phyloP scores from a whole-genome alignment of 2,888 invertebrate genomes.

The Brenthis hecate region DNA sequence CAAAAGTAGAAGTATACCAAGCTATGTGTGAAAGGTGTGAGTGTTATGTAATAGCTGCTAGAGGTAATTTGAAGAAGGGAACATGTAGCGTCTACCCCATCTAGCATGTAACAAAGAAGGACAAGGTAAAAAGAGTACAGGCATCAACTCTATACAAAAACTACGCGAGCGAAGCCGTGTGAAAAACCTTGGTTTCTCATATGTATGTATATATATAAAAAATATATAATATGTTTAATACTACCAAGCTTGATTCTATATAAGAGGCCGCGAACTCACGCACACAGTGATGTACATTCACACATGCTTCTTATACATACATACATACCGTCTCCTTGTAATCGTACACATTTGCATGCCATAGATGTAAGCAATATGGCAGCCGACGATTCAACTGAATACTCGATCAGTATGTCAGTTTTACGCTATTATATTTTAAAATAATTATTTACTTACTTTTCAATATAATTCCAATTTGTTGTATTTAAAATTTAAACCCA shows the following conservation, averaged over 20 bases:
- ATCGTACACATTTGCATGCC: slow-evolving; percentile 60
- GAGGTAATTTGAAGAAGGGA: too few species aligned
- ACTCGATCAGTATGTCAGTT: slow-evolving; percentile 71
- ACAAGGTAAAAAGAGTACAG: too few species aligned
- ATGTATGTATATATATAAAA: background rate
- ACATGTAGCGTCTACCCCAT: too few species aligned
- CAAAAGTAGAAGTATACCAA: too few species aligned
- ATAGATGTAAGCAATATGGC: slow-evolving; percentile 57
- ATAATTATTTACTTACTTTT: slow-evolving; percentile 31
- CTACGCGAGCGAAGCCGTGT: too few species aligned
- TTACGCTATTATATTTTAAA: slow-evolving; percentile 38
- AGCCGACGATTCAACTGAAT: slow-evolving; percentile 53
- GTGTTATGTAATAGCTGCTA: too few species aligned
- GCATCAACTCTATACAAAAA: too few species aligned
- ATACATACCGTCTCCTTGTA: slow-evolving; percentile 12
- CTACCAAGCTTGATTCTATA: slow-evolving; percentile 19
- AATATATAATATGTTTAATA: background rate
- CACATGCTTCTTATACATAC: slow-evolving; percentile 45
- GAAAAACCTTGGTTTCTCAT: background rate
- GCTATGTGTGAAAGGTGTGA: too few species aligned
- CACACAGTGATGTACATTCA: slow-evolving; percentile 42
- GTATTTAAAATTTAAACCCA: too few species aligned
- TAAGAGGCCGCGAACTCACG: slow-evolving; percentile 57
- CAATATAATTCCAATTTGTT: background rate
- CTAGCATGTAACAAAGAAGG: too few species aligned